Evolutionary conservation across 2,797 vertebrate genomes (phyloP), one percentile per base, ranked within the genome.

Genomic region (Alca torda): DNA sequence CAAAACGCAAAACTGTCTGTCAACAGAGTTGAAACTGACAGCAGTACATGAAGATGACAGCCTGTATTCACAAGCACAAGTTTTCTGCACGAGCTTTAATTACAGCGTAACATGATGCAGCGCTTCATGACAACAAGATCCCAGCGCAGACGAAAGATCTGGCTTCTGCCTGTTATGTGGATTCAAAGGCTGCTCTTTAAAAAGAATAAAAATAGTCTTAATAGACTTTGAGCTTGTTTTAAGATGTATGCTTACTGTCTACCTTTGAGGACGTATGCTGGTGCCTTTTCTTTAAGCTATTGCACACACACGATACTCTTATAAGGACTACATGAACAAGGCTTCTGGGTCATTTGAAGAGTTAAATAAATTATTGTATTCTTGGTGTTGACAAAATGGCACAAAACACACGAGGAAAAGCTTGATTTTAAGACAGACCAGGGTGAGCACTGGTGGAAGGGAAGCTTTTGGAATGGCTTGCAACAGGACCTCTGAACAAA

Each of bases 11-110:
- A 96, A 64, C 23, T 79, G 25, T 9, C 18, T 76, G 67, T 76
- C 37, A 70, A 56, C 28, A 41, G 43, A 54, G 11, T 17, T 80
- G 80, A 59, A 90, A 87, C 41, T 68, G 64, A 84, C 87, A 90
- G 68, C 10, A 28, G 60, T 83, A 79, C 26, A 87, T 90, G 70
- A 90, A 93, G 45, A 95, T 43, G 48, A 64, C 48, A 74, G 60
- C 30, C 23, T 60, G 8, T 46, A 74, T 91, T 73, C 56, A 79
- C 28, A 83, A 41, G 23, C 43, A 56, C 14, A 60, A 45, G 18
- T 90, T 79, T 90, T 91, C 80, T 84, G 63, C n/a, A 57, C 4
- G 41, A 74, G 33, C 33, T 94, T 89, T 94, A 80, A 90, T 90
- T 90, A 77, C 41, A 87, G 25, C 28, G 59, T 86, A 84, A 91